Percentiles rank a stretch among this genome's conserved stretches.
Evolutionary conservation across 2,888 invertebrate species (phyloP).

Genomic region (Rhaphigaster nebulosa): DNA sequence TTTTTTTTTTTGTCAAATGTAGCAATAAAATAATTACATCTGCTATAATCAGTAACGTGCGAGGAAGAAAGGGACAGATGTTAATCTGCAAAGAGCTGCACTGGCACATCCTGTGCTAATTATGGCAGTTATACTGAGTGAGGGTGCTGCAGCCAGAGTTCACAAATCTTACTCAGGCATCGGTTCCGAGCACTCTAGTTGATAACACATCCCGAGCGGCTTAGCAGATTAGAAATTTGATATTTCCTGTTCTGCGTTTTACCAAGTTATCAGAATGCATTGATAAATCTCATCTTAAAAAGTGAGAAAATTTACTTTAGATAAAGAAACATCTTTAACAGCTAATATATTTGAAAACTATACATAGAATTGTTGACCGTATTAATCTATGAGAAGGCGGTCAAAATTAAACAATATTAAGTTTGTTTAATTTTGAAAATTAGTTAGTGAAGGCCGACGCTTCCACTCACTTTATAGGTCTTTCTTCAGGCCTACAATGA

Average conservation of each 20-base stretch:
- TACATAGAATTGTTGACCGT: background rate
- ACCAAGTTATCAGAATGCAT: background rate
- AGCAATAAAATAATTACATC: background rate
- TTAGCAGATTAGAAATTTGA: background rate
- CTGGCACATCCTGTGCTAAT: background rate
- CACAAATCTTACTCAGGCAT: constrained; percentile 13
- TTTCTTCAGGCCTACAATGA: too few relatives aligned
- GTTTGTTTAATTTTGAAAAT: too few relatives aligned
- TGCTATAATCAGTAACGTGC: background rate
- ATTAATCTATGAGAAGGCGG: background rate
- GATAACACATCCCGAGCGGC: background rate
- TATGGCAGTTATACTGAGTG: background rate
- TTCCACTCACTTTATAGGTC: too few relatives aligned
- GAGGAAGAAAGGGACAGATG: background rate
- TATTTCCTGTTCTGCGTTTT: background rate
- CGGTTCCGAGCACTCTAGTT: constrained; percentile 5
- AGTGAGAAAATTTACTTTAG: background rate
- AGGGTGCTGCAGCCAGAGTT: background rate
- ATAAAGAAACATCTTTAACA: background rate
- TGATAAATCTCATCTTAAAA: too few relatives aligned
- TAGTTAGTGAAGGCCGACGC: too few relatives aligned
- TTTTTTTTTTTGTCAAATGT: background rate
- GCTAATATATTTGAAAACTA: background rate
- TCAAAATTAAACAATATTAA: background rate
- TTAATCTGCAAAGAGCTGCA: constrained; percentile 2